These are phyloP conservation scores for Isurus oxyrinchus DNA, from an alignment of 2,113 vertebrate species.

Conservation along the genomic window DNA sequence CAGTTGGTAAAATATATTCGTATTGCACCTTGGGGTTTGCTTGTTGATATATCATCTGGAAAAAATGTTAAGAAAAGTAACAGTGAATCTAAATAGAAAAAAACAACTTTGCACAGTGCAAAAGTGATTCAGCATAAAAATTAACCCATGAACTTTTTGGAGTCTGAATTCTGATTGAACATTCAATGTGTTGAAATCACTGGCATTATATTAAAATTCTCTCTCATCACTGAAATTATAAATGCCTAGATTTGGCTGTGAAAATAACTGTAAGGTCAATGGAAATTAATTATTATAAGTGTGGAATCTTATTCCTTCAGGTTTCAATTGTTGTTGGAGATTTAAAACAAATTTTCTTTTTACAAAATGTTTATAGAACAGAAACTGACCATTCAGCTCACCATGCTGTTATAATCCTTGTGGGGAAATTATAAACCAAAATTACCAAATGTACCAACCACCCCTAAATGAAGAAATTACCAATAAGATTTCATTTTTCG, in stretches of 20 bases:
- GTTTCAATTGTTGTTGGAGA: not conserved
- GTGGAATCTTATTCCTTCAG: not conserved
- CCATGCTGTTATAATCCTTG: not conserved
- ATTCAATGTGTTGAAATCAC: too few species aligned
- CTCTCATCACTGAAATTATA: not conserved
- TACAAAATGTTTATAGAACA: too few species aligned
- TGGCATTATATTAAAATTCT: not conserved
- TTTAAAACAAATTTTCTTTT: not conserved
- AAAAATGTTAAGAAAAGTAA: not conserved
- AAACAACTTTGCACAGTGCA: not conserved
- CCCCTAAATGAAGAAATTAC: not conserved
- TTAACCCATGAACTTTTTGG: not conserved
- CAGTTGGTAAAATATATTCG: slow-evolving; percentile 52
- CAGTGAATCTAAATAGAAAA: not conserved
- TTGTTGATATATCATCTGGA: slow-evolving; percentile 61
- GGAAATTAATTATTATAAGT: not conserved
- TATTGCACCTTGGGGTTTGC: slow-evolving; percentile 53
- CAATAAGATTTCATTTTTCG: not conserved
- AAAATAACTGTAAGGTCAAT: not conserved
- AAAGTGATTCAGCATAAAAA: not conserved
- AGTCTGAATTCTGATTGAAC: not conserved
- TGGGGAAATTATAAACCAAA: not conserved
- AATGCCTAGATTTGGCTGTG: not conserved
- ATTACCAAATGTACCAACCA: not conserved
- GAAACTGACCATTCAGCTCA: not conserved